phyloP scores from a whole-genome alignment of 2,797 vertebrate species.

The Coreius guichenoti region DNA sequence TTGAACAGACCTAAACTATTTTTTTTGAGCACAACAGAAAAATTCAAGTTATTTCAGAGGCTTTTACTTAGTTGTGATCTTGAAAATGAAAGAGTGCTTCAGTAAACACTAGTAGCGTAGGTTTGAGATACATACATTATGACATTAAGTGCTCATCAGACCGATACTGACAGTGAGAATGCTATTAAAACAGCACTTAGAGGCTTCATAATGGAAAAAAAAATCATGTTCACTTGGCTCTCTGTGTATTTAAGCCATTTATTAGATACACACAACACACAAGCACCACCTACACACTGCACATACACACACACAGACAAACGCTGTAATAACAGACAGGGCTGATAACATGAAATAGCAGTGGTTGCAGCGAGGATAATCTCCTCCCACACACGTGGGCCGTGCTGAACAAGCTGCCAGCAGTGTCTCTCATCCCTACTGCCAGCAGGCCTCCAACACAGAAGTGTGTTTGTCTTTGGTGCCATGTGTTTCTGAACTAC shows the following conservation, averaged over 20 bases:
- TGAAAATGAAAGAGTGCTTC: neutral
- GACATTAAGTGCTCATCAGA: slow-evolving; percentile 7
- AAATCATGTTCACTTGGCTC: neutral
- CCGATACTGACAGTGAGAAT: neutral
- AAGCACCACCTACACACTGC: neutral
- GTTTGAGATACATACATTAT: neutral
- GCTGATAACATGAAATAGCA: slow-evolving; percentile 60
- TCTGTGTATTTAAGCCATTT: slow-evolving; percentile 16
- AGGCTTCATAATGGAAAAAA: neutral
- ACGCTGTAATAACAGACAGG: slow-evolving; percentile 54
- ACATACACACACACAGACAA: slow-evolving; percentile 15
- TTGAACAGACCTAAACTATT: neutral
- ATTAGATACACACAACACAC: slow-evolving; percentile 32
- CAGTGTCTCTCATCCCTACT: slow-evolving; percentile 55
- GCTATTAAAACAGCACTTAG: slow-evolving; percentile 17
- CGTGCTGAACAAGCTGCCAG: slow-evolving; percentile 55
- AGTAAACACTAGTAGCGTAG: neutral
- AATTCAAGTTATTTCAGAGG: neutral
- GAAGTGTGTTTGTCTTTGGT: slow-evolving; percentile 45
- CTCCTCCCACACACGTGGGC: slow-evolving; percentile 60
- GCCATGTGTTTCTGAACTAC: slow-evolving; percentile 42
- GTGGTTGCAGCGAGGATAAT: slow-evolving; percentile 54
- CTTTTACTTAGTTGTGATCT: neutral
- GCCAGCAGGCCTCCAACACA: slow-evolving; percentile 52
- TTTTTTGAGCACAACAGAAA: neutral